These are phyloP conservation scores for Pimephales promelas DNA, from an alignment of 2,113 vertebrate species.

Conservation along the genomic window DNA sequence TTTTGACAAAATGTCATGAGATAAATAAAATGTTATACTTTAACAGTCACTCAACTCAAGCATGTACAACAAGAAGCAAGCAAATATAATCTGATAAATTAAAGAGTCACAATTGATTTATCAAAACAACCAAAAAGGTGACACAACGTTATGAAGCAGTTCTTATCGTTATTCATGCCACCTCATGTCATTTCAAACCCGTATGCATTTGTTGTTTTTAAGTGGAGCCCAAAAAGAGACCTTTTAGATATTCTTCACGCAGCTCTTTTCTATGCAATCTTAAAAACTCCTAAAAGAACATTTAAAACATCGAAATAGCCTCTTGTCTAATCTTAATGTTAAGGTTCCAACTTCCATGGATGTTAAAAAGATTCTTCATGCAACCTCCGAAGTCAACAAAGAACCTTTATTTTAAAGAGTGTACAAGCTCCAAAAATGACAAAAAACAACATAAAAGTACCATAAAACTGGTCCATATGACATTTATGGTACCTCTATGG, in stretches of 20 bases:
- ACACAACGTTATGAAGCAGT: slow-evolving; percentile 26
- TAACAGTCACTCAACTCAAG: slow-evolving; percentile 64
- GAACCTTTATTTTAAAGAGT: neutral
- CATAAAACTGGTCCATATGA: neutral
- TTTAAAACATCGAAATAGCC: too few species aligned
- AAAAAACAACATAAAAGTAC: neutral
- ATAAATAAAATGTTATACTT: slow-evolving; percentile 57
- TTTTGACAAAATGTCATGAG: slow-evolving; percentile 56
- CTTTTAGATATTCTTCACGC: neutral
- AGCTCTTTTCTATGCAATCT: neutral
- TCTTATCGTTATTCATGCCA: neutral
- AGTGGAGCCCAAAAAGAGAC: neutral
- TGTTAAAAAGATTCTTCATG: too few species aligned
- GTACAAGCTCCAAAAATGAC: too few species aligned
- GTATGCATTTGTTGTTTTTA: neutral
- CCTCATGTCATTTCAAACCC: neutral
- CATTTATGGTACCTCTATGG: too few species aligned
- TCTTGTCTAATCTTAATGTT: too few species aligned
- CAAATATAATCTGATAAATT: slow-evolving; percentile 62
- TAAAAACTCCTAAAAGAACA: too few species aligned
- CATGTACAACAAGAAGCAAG: slow-evolving; percentile 70
- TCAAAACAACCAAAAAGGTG: slow-evolving; percentile 53
- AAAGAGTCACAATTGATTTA: slow-evolving; percentile 43
- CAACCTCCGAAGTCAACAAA: too few species aligned
- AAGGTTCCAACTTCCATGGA: too few species aligned